Evolutionary conservation across 1,140 invertebrate genomes (phyloP).

Genomic region (Euura saliciscinereae): DNA sequence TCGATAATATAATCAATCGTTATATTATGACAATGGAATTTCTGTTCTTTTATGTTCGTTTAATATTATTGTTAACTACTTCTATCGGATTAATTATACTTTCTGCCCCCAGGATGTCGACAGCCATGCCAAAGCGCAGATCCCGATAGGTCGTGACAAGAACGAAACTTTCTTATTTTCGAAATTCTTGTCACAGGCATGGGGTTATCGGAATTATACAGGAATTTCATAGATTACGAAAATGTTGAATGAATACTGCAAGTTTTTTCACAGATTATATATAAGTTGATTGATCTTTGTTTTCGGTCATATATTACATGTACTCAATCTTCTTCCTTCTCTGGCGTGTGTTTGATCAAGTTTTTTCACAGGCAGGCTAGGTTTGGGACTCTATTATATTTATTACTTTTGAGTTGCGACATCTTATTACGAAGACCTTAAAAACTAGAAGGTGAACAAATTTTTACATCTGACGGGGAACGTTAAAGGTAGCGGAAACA

Average conservation of each 20-base stretch:
- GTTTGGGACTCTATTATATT: not conserved
- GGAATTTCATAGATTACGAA: not conserved
- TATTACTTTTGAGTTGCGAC: not conserved
- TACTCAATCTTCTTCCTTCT: not conserved
- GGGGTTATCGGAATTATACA: too few species aligned
- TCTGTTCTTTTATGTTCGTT: not conserved
- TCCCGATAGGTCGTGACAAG: not conserved
- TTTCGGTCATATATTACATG: not conserved
- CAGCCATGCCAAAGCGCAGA: not conserved
- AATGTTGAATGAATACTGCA: not conserved
- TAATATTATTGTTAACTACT: not conserved
- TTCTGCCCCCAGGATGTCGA: not conserved
- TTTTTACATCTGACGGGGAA: conserved; percentile 12
- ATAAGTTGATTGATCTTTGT: not conserved
- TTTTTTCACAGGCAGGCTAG: not conserved
- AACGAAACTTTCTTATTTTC: not conserved
- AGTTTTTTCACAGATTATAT: not conserved
- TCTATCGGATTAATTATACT: not conserved
- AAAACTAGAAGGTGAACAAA: conserved; percentile 8
- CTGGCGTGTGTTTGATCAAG: not conserved
- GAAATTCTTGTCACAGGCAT: too few species aligned
- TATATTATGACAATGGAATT: conserved; percentile 1
- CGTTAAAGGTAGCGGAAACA: not conserved
- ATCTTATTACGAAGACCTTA: conserved; percentile 9
- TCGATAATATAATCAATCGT: not conserved